Percentiles rank a stretch among this genome's conserved stretches.
These are phyloP conservation scores for Lacerta agilis DNA, from an alignment of 2,797 vertebrate genomes.

Conservation along the genomic window DNA sequence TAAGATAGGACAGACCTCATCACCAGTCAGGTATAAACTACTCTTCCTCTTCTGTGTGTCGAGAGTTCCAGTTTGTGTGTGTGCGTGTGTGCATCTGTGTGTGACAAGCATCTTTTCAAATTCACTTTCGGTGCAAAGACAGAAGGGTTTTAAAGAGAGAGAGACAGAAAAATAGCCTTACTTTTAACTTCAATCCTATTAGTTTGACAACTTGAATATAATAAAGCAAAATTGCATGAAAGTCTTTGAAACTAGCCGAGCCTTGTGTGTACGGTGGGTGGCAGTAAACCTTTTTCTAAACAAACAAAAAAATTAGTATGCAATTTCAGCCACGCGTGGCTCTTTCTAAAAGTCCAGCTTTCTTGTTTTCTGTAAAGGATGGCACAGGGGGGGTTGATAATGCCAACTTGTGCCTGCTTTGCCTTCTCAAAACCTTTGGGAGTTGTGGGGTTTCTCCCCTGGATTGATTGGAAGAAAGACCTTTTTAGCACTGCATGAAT, in stretches of 20 bases:
- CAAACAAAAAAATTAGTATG: not conserved
- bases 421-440: slow-evolving; percentile 19
- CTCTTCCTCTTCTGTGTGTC: slow-evolving; percentile 59
- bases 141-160: not conserved
- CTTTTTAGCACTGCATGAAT: slow-evolving; percentile 20
- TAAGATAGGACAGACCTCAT: slow-evolving; percentile 63
- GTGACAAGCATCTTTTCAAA: slow-evolving; percentile 9
- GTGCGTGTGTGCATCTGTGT: not conserved
- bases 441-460: not conserved
- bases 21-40: slow-evolving; percentile 60
- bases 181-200: slow-evolving; percentile 57
- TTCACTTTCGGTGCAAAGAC: slow-evolving; percentile 40
- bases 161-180: slow-evolving; percentile 67
- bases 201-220: slow-evolving; percentile 62
- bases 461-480: not conserved
- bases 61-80: not conserved
- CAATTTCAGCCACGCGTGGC: not conserved
- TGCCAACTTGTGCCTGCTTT: slow-evolving; percentile 35
- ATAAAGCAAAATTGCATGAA: slow-evolving; percentile 64
- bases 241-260: slow-evolving; percentile 21
- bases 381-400: slow-evolving; percentile 6
- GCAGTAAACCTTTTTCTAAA: slow-evolving; percentile 11
- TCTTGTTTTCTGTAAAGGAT: slow-evolving; percentile 11
- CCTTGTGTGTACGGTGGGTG: not conserved
- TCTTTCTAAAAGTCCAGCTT: slow-evolving; percentile 12